phyloP scores from a whole-genome alignment of 2,797 vertebrate genomes.

The Lacerta agilis region DNA sequence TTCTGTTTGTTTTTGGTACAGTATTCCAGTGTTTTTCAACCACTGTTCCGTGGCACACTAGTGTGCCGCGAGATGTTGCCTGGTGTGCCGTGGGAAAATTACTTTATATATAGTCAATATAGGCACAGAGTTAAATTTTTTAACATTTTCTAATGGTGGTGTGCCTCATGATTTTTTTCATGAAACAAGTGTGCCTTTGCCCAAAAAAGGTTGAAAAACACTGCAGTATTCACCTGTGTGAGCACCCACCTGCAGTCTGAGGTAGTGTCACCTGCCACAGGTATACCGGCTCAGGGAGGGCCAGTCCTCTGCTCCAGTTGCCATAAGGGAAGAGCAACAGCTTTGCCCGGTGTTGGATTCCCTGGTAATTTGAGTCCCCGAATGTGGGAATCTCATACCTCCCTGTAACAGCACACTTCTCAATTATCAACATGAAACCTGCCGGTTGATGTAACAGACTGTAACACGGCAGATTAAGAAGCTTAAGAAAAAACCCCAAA shows the following conservation, averaged over 20 bases:
- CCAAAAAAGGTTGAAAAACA: no score
- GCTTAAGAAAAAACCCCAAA: neutral
- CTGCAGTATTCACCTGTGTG: neutral
- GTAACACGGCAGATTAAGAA: neutral
- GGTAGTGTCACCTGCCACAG: neutral
- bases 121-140: no score
- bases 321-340: rapidly evolving
- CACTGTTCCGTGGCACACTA: no score
- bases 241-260: neutral
- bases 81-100: no score
- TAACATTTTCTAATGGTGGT: no score
- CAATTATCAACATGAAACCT: neutral
- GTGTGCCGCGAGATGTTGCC: no score
- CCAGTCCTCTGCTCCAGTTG: neutral
- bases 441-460: neutral
- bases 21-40: no score
- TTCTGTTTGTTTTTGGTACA: neutral
- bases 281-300: neutral
- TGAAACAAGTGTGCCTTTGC: no score
- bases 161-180: no score
- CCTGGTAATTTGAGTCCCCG: neutral
- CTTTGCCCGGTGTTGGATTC: neutral
- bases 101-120: no score
- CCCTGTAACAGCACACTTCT: neutral
- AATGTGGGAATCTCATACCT: neutral